Percentiles rank a stretch among this genome's conserved stretches.
phyloP scores from a whole-genome alignment of 2,888 invertebrate species.

The Lamellibrachia columna region DNA sequence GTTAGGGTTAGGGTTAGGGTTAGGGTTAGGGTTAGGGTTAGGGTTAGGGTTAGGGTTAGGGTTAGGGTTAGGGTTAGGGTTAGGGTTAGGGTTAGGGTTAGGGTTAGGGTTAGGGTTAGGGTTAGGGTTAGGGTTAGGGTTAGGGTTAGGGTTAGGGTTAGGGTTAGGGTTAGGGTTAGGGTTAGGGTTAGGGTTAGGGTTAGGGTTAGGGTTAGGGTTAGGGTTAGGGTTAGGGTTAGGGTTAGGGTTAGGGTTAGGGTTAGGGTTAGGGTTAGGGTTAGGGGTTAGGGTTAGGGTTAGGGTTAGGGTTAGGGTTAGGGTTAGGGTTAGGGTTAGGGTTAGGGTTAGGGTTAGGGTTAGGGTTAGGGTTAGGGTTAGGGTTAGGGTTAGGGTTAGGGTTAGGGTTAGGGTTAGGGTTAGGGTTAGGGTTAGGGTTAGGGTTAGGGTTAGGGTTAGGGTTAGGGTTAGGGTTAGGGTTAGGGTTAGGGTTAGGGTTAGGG shows the following conservation, averaged over 20 bases:
- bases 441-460: constrained; percentile 25
- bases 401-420: constrained; percentile 28
- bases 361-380: constrained; percentile 30
- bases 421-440: constrained; percentile 26
- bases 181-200: constrained; percentile 27
- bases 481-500: constrained; percentile 23
- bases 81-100: too few species aligned
- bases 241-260: constrained; percentile 34
- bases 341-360: constrained; percentile 29
- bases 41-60: too few species aligned
- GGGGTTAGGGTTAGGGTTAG: constrained; percentile 30
- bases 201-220: constrained; percentile 27
- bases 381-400: constrained; percentile 30
- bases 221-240: constrained; percentile 32
- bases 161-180: constrained; percentile 22
- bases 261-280: constrained; percentile 32
- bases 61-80: too few species aligned
- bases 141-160: constrained; percentile 8
- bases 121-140: constrained; percentile 17
- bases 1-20: too few species aligned
- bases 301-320: constrained; percentile 28
- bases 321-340: constrained; percentile 29
- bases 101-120: too few species aligned
- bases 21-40: too few species aligned
- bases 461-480: background rate